These are phyloP conservation scores for Bombus haemorrhoidalis DNA, from an alignment of 1,140 invertebrate genomes.

Conservation along the genomic window DNA sequence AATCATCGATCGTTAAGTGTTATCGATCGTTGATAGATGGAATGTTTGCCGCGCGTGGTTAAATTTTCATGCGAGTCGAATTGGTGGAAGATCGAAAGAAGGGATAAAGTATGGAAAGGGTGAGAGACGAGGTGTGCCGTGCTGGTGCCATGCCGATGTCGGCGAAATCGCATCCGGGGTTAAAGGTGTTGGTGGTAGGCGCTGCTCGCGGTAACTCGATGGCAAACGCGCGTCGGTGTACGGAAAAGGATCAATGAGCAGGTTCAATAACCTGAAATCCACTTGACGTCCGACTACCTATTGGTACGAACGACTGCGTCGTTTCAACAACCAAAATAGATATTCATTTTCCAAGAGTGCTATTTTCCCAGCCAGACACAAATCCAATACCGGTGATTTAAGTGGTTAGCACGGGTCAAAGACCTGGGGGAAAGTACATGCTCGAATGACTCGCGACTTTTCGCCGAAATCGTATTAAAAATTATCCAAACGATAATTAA, in stretches of 20 bases:
- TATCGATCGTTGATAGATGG: too few species aligned
- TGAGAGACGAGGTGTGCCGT: background rate
- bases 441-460: slow-evolving; percentile 12
- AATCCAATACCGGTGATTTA: slow-evolving; percentile 67
- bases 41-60: too few species aligned
- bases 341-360: slow-evolving; percentile 70
- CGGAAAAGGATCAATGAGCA: slow-evolving; percentile 77
- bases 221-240: slow-evolving; percentile 48
- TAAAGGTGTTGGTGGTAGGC: slow-evolving; percentile 11
- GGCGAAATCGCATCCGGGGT: slow-evolving; percentile 3
- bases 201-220: slow-evolving; percentile 12
- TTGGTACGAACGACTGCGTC: slow-evolving; percentile 59
- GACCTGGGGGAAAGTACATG: slow-evolving; percentile 25
- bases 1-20: too few species aligned
- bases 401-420: slow-evolving; percentile 56
- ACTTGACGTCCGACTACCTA: slow-evolving; percentile 73
- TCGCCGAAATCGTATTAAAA: background rate
- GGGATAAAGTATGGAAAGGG: background rate
- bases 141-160: background rate
- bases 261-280: slow-evolving; percentile 82
- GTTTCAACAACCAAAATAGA: slow-evolving; percentile 70
- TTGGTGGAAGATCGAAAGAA: background rate
- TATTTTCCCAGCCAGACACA: slow-evolving; percentile 67
- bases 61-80: too few species aligned
- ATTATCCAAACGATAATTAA: background rate